phyloP scores from a whole-genome alignment of 1,140 invertebrate genomes.

The Phymastichus coffea region DNA sequence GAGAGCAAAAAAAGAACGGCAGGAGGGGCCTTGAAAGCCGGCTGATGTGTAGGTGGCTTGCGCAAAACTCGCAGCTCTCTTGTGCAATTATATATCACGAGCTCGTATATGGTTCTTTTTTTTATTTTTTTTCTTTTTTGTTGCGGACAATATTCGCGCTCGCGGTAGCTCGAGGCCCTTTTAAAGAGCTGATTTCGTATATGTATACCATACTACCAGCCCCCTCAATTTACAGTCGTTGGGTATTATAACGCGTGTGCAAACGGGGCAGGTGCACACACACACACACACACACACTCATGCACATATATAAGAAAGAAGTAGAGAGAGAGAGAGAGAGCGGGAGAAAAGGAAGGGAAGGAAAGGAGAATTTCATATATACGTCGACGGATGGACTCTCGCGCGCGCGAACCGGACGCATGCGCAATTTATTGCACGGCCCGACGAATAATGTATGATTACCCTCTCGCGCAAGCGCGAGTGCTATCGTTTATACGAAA shows the following conservation, averaged over 20 bases:
- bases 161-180: no score
- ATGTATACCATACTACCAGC: no score
- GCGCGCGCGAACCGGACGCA: slow-evolving; percentile 8
- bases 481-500: not conserved
- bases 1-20: not conserved
- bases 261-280: no score
- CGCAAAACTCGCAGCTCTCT: not conserved
- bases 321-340: not conserved
- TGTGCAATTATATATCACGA: no score
- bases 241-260: no score
- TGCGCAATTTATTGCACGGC: slow-evolving; percentile 18
- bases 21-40: not conserved
- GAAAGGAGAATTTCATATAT: slow-evolving; percentile 4
- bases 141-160: no score
- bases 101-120: no score
- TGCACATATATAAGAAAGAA: not conserved
- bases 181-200: no score
- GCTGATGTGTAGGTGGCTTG: not conserved
- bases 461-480: not conserved
- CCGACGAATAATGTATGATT: slow-evolving; percentile 15
- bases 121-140: no score
- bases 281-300: no score
- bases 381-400: not conserved
- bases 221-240: no score
- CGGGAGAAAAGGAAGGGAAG: not conserved